Evolutionary conservation across 2,888 invertebrate genomes (phyloP), one percentile per base, ranked within the genome.

Genomic region (Limnephilus rhombicus): DNA sequence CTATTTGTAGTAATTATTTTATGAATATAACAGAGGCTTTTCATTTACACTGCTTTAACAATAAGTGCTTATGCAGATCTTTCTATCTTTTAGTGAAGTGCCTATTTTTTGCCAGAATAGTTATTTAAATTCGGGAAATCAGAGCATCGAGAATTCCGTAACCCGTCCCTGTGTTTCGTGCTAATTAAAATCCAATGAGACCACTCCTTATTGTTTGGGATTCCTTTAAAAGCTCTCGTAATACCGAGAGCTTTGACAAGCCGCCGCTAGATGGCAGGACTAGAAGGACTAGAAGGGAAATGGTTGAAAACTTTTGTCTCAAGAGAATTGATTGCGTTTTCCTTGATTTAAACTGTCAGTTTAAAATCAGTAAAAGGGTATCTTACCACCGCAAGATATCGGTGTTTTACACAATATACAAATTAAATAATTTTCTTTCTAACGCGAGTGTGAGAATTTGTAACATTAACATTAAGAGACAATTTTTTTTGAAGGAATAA

Each of bases 161-260:
- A 45, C 41, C 37, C 45, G 18, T 37, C 85, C 85, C 41, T 85
- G 24, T 41, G 24, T n/a, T 85, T n/a, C n/a, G 85, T 85, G 85
- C 85, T 85, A 85, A 85, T 85, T 85, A 85, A 85, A 85, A 85
- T n/a, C 85, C 85, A 85, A 85, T 85, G 85, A 37, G 45, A 85
- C 85, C 85, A 41, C 85, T 85, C 41, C 45, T 83, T 83, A 83
- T 83, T 83, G 83, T 83, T 83, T 34, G 83, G 83, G 83, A 83
- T 83, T 83, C 83, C 83, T 29, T 15, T 37, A 15, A 34, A 83
- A 68, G 34, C n/a, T 29, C 37, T 83, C 15, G 34, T 83, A 34
- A 37, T 83, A 37, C 18, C 37, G 53, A 53, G 41, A 89, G 89
- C 34, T 68, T 68, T 31, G n/a, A 13, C 80, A 37, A 37, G 13